Evolutionary conservation across 2,888 invertebrate species (phyloP), one percentile per base, ranked within the genome.

Genomic region (Eurytoma adleriae): DNA sequence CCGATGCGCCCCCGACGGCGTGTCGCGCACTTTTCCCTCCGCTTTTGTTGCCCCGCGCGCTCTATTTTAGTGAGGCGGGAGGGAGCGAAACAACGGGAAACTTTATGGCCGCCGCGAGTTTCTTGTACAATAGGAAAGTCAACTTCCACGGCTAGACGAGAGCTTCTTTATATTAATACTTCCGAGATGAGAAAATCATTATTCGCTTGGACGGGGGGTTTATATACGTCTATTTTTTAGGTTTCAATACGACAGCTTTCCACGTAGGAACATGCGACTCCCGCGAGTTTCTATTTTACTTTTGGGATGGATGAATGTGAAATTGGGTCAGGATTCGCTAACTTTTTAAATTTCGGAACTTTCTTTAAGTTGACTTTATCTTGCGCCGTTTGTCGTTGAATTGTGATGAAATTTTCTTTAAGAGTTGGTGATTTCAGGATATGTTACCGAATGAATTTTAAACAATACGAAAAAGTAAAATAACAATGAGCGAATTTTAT

Each of bases 71-170:
- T n/a, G 16, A 14, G 54, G 16, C 54, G 54, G 3, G 54, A 14
- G 16, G n/a, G 54, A n/a, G 16, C 54, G 16, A 16, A 16, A 54
- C 64, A 67, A 67, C 61, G 68, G 40, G 52, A 40, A 20, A 74
- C 48, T 69, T 68, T 64, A 27, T n/a, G 64, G 48, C n/a, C 20
- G 12, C 13, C 59, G 10, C 14, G 61, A 20, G 61, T 16, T 14
- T 61, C 61, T 27, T 14, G 14, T 20, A 27, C 27, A 61, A 61
- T 61, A 24, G 61, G 61, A 61, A 24, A 61, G 61, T 30, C 61
- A 61, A 61, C 61, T 61, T 61, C 24, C 24, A 54, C 16, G n/a
- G 54, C 54, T 14, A 54, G 54, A 3, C 54, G 54, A n/a, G 54
- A 54, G 14, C 40, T 54, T 54, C 54, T n/a, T 54, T 54, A 54